Evolutionary conservation across 2,113 vertebrate species (phyloP), one percentile per base, ranked within the genome.

Genomic region (Pollimyrus isidori): DNA sequence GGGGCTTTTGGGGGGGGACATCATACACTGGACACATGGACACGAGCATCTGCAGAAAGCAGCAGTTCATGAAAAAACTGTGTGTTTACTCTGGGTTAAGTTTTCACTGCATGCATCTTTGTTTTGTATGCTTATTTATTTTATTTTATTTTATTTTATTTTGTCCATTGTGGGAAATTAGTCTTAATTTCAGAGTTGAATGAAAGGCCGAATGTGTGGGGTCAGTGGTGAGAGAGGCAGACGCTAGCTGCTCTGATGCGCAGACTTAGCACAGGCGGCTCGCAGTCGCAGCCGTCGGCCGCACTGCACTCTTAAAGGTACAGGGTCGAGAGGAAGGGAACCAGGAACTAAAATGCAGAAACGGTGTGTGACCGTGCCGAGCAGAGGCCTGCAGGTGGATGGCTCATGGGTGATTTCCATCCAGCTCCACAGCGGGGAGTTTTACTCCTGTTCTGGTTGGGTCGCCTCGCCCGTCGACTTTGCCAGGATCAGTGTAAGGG

Each of bases 101-200:
- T n/a, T 84, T 83, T 46, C 46, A 84, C 45, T 84, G 83, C 83
- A 86, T 86, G 45, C 48, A 30, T 86, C 4, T 86, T 86, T 86
- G 26, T 86, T 85, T 85, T 5, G 0, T 49, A 11, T 86, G 45
- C 48, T n/a, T 85, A n/a, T 85, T 85, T 85, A 46, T 84, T 83
- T 84, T 39, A 45, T 84, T 10, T 73, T 39, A 30, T 73, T 73
- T 73, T 35, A 13, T 73, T 15, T 73, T 69, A 35, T 42, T 76
- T 80, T 42, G 30, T 17, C 35, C 73, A 35, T 42, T 1, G 5
- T 35, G 73, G 73, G 73, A 39, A 17, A 80, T 80, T 35, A 80
- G 73, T 80, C 73, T 80, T 80, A 80, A 80, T 48, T 82, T 82
- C 39, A 35, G 39, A 45, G 7, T 84, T 48, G 10, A 49, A 19